phyloP scores from a whole-genome alignment of 2,888 invertebrate genomes.

The Patella pellucida region DNA sequence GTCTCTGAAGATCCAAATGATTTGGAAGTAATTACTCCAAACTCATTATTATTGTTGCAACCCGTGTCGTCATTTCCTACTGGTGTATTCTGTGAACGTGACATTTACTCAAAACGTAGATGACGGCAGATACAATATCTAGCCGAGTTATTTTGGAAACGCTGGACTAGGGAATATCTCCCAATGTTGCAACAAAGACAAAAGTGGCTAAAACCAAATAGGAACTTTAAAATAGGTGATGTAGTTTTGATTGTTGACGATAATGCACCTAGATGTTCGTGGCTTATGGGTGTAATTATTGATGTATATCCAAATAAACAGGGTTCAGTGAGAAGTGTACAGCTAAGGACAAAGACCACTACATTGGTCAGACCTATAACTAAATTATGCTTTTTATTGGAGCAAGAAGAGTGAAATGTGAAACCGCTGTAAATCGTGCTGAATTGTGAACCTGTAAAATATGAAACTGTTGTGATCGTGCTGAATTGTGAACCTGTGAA shows the following conservation, averaged over 20 bases:
- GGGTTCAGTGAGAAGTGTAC: constrained; percentile 15
- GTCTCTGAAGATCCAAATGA: constrained; percentile 26
- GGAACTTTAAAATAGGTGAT: constrained; percentile 14
- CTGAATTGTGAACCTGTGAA: not conserved
- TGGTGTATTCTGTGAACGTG: constrained; percentile 10
- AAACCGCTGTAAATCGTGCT: no score
- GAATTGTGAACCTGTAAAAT: no score
- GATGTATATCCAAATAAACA: constrained; percentile 21
- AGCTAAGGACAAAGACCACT: constrained; percentile 11
- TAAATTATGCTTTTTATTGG: not conserved
- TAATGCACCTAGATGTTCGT: constrained; percentile 13
- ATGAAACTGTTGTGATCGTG: not conserved
- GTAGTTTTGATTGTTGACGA: constrained; percentile 21
- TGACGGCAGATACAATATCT: constrained; percentile 22
- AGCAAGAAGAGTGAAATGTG: not conserved
- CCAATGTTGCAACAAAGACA: constrained; percentile 22
- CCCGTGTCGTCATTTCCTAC: constrained; percentile 7
- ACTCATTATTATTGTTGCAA: constrained; percentile 24
- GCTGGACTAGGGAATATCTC: constrained; percentile 23
- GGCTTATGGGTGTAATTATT: constrained; percentile 18
- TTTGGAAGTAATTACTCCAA: constrained; percentile 34
- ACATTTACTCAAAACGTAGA: constrained; percentile 19
- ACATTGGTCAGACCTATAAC: constrained; percentile 12
- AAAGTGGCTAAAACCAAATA: constrained; percentile 16
- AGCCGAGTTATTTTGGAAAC: constrained; percentile 20